Evolutionary conservation across 2,797 vertebrate species (phyloP), one percentile per base, ranked within the genome.

Genomic region (Arnoldichthys spilopterus): DNA sequence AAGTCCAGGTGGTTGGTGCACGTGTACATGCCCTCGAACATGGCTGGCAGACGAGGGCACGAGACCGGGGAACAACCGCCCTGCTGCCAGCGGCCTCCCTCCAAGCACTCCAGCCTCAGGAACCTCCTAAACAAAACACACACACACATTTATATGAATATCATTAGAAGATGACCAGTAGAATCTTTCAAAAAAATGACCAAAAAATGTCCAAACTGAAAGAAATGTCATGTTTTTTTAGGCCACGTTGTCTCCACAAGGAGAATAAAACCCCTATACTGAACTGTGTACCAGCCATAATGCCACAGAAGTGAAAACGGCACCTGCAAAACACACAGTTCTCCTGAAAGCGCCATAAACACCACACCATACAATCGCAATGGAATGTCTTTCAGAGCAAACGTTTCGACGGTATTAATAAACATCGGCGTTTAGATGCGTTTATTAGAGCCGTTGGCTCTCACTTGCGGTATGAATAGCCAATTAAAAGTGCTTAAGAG

Each of bases 1-100:
- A 96, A 95, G 86, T 92, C 82, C 11, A 96, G 92, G 81, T 94
- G 93, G 6, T 92, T 93, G 79, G 94, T 98, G 86, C 98, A 99
- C 83, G 91, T 93, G 85, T 97, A 99, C 97, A 99, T 97, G 84
- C 96, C 97, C 80, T 97, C 92, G 3, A 98, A 98, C 24, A 98
- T 91, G 0, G 93, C 93, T 0, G 95, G 92, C 0, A 94, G 90
- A 0, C 94, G 87, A 20, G 94, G 91, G 1, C 98, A 99, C 20
- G 93, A 90, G 79, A 98, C 94, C 0, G 97, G 95, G 66, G 93
- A 59, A 4, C 98, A 99, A 76, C 8, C 90, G 0, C 92, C 93
- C 61, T 92, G 90, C 75, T 97, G 94, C 98, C 98, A 99, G 75
- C 88, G 90, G 0, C 98, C 98, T 0, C 86, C 94, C 76, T 96